phyloP scores from a whole-genome alignment of 2,113 vertebrate species.

The Pterocles orientalis region DNA sequence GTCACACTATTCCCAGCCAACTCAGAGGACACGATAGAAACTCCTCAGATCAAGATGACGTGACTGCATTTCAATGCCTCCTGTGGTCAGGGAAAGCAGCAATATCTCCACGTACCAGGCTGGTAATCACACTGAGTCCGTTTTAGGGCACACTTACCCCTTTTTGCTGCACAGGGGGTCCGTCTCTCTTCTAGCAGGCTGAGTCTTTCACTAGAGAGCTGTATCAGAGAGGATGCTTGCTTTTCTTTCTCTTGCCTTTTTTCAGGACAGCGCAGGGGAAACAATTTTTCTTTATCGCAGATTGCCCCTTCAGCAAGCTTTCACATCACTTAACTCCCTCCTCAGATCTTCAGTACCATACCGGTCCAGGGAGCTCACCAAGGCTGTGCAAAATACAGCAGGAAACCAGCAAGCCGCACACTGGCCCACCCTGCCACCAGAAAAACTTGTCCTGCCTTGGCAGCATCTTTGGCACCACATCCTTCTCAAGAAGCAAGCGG shows the following conservation, averaged over 20 bases:
- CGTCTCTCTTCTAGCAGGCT: rapidly evolving
- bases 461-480: background rate
- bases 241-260: background rate
- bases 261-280: background rate
- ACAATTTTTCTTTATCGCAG: background rate
- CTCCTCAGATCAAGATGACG: background rate
- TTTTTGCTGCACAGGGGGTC: background rate
- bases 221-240: rapidly evolving
- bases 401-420: too few relatives aligned
- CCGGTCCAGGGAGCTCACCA: background rate
- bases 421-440: too few relatives aligned
- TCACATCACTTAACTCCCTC: background rate
- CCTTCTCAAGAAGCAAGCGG: background rate
- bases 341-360: background rate
- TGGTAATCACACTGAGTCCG: background rate
- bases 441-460: rapidly evolving
- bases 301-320: background rate
- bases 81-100: rapidly evolving
- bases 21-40: background rate
- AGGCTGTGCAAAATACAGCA: background rate
- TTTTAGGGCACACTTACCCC: background rate
- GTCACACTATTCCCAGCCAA: background rate
- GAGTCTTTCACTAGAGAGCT: background rate
- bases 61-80: background rate
- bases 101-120: rapidly evolving